These are phyloP conservation scores for Drosophila carrolli DNA, from an alignment of 1,140 invertebrate genomes.

Conservation along the genomic window DNA sequence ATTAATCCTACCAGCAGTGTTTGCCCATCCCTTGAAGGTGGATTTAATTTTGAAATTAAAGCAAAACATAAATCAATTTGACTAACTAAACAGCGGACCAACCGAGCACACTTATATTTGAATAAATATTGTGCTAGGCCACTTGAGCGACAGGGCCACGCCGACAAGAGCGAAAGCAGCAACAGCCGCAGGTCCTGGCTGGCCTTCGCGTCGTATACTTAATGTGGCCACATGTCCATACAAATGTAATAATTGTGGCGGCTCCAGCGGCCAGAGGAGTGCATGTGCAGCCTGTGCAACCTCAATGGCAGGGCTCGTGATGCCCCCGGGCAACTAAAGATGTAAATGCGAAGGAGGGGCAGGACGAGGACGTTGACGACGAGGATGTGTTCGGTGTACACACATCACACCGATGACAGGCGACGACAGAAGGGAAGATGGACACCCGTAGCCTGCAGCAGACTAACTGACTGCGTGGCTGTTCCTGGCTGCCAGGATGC, in stretches of 20 bases:
- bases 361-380: not conserved
- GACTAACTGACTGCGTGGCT: slow-evolving; percentile 42
- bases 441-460: slow-evolving; percentile 46
- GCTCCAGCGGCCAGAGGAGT: slow-evolving; percentile 31
- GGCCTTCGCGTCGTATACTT: slow-evolving; percentile 71
- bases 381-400: slow-evolving; percentile 19
- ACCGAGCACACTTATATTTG: slow-evolving; percentile 52
- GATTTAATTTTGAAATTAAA: slow-evolving; percentile 66
- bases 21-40: slow-evolving; percentile 42
- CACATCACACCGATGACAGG: slow-evolving; percentile 45
- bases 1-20: slow-evolving; percentile 24
- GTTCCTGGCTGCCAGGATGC: slow-evolving; percentile 23
- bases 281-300: slow-evolving; percentile 61
- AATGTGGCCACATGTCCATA: slow-evolving; percentile 74
- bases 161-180: slow-evolving; percentile 9
- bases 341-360: slow-evolving; percentile 3
- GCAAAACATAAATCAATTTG: slow-evolving; percentile 77
- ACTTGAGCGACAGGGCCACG: slow-evolving; percentile 37
- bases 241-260: slow-evolving; percentile 71
- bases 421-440: slow-evolving; percentile 37
- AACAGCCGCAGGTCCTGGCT: slow-evolving; percentile 48
- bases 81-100: slow-evolving; percentile 52
- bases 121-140: slow-evolving; percentile 69
- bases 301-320: slow-evolving; percentile 59
- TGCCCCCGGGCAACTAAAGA: slow-evolving; percentile 40